These are phyloP conservation scores for Scaptomyza caliginosa DNA, from an alignment of 2,888 invertebrate genomes.

Conservation along the genomic window DNA sequence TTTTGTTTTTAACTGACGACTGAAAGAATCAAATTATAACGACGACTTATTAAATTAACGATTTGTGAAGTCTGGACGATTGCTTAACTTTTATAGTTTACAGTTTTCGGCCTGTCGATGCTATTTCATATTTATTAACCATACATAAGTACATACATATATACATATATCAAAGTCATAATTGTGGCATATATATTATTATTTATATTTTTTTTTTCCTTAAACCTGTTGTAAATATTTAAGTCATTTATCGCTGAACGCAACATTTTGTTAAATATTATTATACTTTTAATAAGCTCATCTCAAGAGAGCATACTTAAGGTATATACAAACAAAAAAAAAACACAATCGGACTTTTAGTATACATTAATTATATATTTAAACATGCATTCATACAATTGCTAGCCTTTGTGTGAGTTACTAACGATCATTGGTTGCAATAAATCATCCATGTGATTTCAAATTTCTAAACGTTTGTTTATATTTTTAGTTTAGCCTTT, in stretches of 20 bases:
- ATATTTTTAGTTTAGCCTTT: no score
- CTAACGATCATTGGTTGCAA: constrained; percentile 66
- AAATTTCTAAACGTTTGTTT: neutral
- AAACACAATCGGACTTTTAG: constrained; percentile 36
- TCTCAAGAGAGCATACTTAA: neutral
- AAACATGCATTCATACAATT: constrained; percentile 61
- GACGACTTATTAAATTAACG: constrained; percentile 20
- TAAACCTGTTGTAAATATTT: constrained; percentile 42
- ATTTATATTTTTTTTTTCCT: constrained; percentile 8
- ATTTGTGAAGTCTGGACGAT: constrained; percentile 10
- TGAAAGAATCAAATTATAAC: constrained; percentile 17
- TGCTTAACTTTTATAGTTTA: constrained; percentile 2
- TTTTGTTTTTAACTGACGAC: constrained; percentile 21
- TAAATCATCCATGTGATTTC: constrained; percentile 60
- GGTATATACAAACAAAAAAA: constrained; percentile 8
- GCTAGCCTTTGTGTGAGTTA: constrained; percentile 42
- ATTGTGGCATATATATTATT: constrained; percentile 2
- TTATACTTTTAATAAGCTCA: constrained; percentile 32
- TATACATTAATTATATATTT: constrained; percentile 35
- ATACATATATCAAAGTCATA: constrained; percentile 13
- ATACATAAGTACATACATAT: constrained; percentile 4
- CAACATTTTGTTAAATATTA: constrained; percentile 18
- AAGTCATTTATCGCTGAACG: constrained; percentile 15
- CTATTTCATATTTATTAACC: constrained; percentile 11
- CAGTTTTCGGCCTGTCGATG: constrained; percentile 27